These are phyloP conservation scores for Chrysodeixis includens DNA, from an alignment of 2,888 invertebrate species.

Conservation along the genomic window DNA sequence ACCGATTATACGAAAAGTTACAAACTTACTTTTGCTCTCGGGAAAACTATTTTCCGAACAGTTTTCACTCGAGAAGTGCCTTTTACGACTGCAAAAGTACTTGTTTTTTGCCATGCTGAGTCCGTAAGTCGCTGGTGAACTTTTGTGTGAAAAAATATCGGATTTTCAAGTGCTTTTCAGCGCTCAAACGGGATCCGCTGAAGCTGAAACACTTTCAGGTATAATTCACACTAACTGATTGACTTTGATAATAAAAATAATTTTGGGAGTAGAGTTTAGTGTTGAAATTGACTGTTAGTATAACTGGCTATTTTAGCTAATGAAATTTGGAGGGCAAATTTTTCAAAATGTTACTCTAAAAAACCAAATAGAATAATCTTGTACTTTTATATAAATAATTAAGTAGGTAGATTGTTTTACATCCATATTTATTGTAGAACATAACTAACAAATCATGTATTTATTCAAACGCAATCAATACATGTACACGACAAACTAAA, in stretches of 20 bases:
- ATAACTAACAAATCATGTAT: no score
- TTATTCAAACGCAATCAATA: no score
- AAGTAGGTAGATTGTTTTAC: no score
- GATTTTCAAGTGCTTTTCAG: slow-evolving; percentile 47
- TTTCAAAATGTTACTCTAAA: no score
- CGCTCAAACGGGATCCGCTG: slow-evolving; percentile 17
- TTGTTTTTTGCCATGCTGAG: slow-evolving; percentile 25
- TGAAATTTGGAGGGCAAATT: no score
- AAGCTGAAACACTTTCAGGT: not conserved
- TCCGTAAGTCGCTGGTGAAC: slow-evolving; percentile 21
- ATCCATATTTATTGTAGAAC: no score
- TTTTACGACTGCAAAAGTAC: slow-evolving; percentile 21
- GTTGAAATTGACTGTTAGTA: not conserved
- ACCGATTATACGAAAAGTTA: slow-evolving; percentile 29
- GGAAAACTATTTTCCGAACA: not conserved
- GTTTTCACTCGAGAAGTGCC: not conserved
- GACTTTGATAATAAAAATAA: not conserved
- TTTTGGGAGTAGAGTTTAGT: not conserved
- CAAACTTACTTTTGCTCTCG: slow-evolving; percentile 18
- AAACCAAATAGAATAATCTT: no score
- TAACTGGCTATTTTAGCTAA: not conserved
- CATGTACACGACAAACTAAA: no score
- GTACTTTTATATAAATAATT: no score
- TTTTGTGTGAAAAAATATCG: slow-evolving; percentile 40
- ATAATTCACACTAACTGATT: slow-evolving; percentile 10